These are phyloP conservation scores for Notocelia uddmanniana DNA, from an alignment of 2,888 invertebrate species.

Conservation along the genomic window DNA sequence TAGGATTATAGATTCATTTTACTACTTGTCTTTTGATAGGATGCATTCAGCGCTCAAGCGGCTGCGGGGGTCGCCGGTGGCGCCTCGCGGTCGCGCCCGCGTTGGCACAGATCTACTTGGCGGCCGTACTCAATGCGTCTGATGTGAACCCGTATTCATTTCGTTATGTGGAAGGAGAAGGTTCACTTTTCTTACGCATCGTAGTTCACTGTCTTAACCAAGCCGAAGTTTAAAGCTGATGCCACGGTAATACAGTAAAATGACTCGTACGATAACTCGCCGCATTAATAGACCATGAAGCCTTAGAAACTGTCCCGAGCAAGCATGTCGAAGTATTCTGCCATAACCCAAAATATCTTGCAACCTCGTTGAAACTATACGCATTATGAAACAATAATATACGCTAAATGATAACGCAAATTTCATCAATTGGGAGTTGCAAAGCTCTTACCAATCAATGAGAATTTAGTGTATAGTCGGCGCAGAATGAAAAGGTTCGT, in stretches of 20 bases:
- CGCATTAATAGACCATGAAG: background rate
- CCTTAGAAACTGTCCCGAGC: too few relatives aligned
- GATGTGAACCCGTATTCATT: constrained; percentile 23
- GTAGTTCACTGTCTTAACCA: background rate
- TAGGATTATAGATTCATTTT: background rate
- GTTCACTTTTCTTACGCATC: constrained; percentile 11
- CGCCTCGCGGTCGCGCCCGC: constrained; percentile 45
- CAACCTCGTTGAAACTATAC: too few relatives aligned
- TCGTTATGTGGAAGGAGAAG: constrained; percentile 10
- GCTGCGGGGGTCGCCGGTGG: constrained; percentile 22
- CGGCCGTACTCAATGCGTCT: constrained; percentile 35
- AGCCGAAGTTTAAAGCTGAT: background rate
- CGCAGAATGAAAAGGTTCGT: too few relatives aligned
- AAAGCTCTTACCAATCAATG: too few relatives aligned
- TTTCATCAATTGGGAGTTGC: too few relatives aligned
- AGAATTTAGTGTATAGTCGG: too few relatives aligned
- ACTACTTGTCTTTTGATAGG: background rate
- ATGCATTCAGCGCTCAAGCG: constrained; percentile 42
- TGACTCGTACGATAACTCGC: background rate
- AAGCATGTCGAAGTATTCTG: too few relatives aligned
- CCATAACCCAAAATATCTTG: too few relatives aligned
- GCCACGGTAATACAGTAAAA: background rate
- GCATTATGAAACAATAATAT: too few relatives aligned
- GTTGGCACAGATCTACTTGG: constrained; percentile 46
- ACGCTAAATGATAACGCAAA: too few relatives aligned